A percentile compares a stretch with the other conserved stretches of the same genome.
Evolutionary conservation across 2,888 invertebrate genomes (phyloP).

Genomic region (Oscheius sp.): DNA sequence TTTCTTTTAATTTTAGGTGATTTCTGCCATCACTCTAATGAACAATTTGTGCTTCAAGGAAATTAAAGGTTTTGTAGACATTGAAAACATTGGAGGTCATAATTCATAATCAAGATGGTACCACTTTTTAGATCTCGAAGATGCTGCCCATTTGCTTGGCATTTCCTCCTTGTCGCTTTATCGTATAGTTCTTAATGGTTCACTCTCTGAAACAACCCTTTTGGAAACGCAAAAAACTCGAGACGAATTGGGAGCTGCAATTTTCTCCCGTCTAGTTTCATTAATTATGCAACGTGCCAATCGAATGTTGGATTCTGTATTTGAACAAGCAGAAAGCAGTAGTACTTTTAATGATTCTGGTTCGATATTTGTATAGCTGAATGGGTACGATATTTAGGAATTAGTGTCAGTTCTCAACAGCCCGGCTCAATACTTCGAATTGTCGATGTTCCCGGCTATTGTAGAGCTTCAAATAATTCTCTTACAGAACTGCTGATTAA

Average conservation of each 20-base stretch:
- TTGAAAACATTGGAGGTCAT: conserved; percentile 45
- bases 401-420: conserved; percentile 37
- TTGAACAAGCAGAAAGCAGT: conserved; percentile 36
- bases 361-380: background rate
- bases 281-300: conserved; percentile 41
- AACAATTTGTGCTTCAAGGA: conserved; percentile 46
- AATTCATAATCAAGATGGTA: too few relatives aligned
- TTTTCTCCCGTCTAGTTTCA: conserved; percentile 40
- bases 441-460: conserved; percentile 47
- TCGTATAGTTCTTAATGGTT: conserved; percentile 19
- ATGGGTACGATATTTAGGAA: conserved; percentile 3
- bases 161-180: conserved; percentile 46
- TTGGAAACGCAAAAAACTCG: conserved; percentile 36
- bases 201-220: conserved; percentile 11
- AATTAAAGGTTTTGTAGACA: conserved; percentile 34
- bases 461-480: conserved; percentile 37
- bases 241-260: conserved; percentile 40
- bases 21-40: conserved; percentile 43
- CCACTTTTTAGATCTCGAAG: conserved; percentile 39
- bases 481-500: conserved; percentile 46
- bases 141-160: conserved; percentile 41
- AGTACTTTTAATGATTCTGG: conserved; percentile 46
- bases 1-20: conserved; percentile 38
- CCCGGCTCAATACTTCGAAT: conserved; percentile 37
- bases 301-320: conserved; percentile 31